Evolutionary conservation across 2,888 invertebrate genomes (phyloP), one percentile per base, ranked within the genome.

Genomic region (Heliconius erato): DNA sequence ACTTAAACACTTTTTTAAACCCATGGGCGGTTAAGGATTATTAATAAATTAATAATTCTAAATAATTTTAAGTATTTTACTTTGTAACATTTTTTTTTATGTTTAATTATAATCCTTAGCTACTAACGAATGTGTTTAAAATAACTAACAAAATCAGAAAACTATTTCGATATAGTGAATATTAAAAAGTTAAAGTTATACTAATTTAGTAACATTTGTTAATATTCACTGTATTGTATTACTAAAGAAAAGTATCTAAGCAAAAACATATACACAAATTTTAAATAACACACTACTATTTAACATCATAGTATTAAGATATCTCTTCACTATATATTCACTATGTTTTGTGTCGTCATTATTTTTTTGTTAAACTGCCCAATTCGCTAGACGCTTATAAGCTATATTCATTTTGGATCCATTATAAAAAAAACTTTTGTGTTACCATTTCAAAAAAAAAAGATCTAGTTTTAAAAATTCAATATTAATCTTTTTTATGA

Each of bases 311-410:
- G 9, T 44, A 32, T 32, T 79, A 69, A 69, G 59, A 12, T 49
- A 23, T 35, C 5, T 35, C 49, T 78, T 78, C 65, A 28, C 40
- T 40, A 40, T 40, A 65, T 44, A 26, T 79, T 71, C 59, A 63
- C 59, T 80, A 54, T 54, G 11, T 82, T 81, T 59, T 71, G 81
- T 81, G 77, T 69, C 71, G 76, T 71, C 77, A 77, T 71, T 69
- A 19, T 77, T 76, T 2, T 71, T 81, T 69, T 67, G 68, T 79
- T 72, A 49, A 79, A 82, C 59, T 68, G 28, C 68, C 82, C 74
- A 76, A 63, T 78, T 74, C 79, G 82, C 84, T 84, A 79, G 63
- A 80, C 72, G 84, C 84, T 86, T 86, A 44, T 14, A 79, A 82
- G 83, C 85, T 84, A 84, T 80, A n/a, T 23, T 79, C 79, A 74